These are phyloP conservation scores for Rhagoletis pomonella DNA, from an alignment of 1,140 invertebrate genomes.

Conservation along the genomic window DNA sequence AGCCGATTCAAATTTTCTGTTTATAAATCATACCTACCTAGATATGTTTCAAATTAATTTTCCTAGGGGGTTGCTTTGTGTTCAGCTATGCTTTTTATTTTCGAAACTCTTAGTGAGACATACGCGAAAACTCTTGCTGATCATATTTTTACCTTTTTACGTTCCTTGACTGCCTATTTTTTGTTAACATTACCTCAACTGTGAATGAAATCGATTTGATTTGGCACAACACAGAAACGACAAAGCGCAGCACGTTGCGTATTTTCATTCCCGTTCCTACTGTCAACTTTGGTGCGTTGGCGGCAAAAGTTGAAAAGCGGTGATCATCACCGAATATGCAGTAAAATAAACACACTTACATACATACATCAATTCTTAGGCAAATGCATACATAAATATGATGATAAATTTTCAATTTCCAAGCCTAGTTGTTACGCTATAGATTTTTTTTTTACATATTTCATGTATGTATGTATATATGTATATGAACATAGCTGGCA, in stretches of 20 bases:
- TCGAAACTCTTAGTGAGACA: background rate
- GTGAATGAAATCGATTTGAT: constrained; percentile 38
- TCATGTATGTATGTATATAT: background rate
- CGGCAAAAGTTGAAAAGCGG: constrained; percentile 21
- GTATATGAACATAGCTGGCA: background rate
- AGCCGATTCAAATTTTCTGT: too few relatives aligned
- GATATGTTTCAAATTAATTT: background rate
- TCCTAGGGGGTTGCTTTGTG: background rate
- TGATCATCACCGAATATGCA: background rate
- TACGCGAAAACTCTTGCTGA: too few relatives aligned
- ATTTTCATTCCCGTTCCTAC: background rate
- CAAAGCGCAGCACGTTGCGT: background rate
- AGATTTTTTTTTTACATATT: background rate
- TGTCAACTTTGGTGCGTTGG: background rate
- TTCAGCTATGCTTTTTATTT: background rate
- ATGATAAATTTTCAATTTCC: constrained; percentile 8
- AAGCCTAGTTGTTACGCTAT: background rate
- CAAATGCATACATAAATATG: background rate
- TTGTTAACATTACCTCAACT: background rate
- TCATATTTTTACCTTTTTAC: background rate
- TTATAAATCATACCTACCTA: too few relatives aligned
- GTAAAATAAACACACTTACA: background rate
- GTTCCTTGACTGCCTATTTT: background rate
- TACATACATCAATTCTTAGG: background rate
- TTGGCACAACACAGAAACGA: background rate